Base-by-base conservation (phyloP, 2,888 invertebrate genomes). In the Mamestra brassicae region DNA sequence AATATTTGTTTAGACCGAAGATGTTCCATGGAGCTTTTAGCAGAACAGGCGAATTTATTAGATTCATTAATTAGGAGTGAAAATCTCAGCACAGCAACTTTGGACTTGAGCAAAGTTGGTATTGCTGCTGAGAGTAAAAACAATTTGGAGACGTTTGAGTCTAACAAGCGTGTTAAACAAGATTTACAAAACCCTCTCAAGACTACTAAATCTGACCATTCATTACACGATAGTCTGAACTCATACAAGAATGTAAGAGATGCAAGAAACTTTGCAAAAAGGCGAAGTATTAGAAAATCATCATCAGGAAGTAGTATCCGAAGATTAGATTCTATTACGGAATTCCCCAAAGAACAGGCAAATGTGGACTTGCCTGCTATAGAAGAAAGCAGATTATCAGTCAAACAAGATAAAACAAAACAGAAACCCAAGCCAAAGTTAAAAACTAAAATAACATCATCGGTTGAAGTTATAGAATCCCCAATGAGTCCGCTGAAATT, bases 21-120 rank as follows among this genome's bases (percentile, higher is more conserved):
- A 86, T 97, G 96, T 88, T 97, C 97, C 0, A 94, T 97, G 86
- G 97, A 97, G 87, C 92, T 97, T 83, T 93, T 97, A 83, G 96
- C 97, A 61, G 97, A 97, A 90, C 97, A 97, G 91, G 96, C 97
- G 50, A 93, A 92, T 84, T 89, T 97, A 72, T 93, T 97, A 74
- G 97, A 97, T 87, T 95, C 96, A 45, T 91, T 97, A 86, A 96
- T 97, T 73, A 94, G 96, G 86, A 93, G 94, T 88, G 97, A 97
- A 91, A 96, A 97, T 90, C 93, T 97, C 61, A 97, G 95, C 83
- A 95, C 92, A 58, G 92, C 91, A 36, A 89, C 92, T 57, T 91
- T 97, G 89, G 96, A 96, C 89, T 89, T 97, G 86, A 96, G 94
- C 80, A 95, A 96, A 92, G 89, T 96, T 76, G 95, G 96, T 61